Percentiles rank a stretch among this genome's conserved stretches.
phyloP scores from a whole-genome alignment of 2,113 vertebrate genomes.

The Ciconia maguari region DNA sequence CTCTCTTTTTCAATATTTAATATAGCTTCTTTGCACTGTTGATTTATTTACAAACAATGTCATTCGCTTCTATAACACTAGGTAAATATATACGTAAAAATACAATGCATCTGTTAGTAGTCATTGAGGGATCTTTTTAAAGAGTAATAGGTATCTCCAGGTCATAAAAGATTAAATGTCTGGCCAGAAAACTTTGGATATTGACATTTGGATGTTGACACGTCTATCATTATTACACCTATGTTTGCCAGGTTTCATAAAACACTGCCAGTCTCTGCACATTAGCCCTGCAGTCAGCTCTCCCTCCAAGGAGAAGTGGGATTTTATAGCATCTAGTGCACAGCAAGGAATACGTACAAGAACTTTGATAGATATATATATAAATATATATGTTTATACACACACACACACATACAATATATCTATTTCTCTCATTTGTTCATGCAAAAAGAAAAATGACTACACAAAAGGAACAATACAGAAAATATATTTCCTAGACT shows the following conservation, averaged over 20 bases:
- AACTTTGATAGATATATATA: neutral
- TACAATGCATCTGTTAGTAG: neutral
- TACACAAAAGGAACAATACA: neutral
- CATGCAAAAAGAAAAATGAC: neutral
- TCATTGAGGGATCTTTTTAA: neutral
- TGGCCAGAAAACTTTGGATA: constrained; percentile 16
- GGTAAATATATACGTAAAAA: neutral
- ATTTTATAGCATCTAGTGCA: neutral
- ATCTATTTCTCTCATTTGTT: neutral
- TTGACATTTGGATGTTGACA: constrained; percentile 2
- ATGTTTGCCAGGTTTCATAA: constrained; percentile 32
- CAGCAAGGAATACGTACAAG: neutral
- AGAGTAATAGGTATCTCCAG: neutral
- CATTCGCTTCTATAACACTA: neutral
- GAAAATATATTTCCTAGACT: neutral
- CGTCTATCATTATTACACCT: neutral
- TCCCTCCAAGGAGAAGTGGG: neutral
- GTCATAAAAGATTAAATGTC: neutral
- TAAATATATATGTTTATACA: neutral
- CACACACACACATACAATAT: neutral
- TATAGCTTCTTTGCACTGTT: neutral
- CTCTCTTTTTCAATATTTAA: neutral
- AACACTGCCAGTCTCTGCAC: neutral
- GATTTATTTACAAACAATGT: neutral
- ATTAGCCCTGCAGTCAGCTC: neutral